Evolutionary conservation across 2,888 invertebrate species (phyloP), one percentile per base, ranked within the genome.

Genomic region (Ectropis crepuscularia): DNA sequence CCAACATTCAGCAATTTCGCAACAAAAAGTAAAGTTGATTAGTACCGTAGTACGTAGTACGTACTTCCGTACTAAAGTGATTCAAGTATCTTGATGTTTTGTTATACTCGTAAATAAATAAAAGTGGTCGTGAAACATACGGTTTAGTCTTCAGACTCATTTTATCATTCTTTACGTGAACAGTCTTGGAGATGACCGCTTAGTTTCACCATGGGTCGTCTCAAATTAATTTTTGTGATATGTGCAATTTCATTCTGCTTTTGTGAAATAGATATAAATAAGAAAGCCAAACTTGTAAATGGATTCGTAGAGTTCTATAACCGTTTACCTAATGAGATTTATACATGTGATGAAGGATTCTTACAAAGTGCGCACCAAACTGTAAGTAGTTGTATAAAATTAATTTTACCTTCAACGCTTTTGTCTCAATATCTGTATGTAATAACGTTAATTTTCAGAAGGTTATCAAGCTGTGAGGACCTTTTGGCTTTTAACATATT

Each of bases 281-380:
- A 74, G 67, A 83, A 82, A 67, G 79, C 78, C 37, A 86, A 82
- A 61, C 75, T 88, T 60, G 82, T 83, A 64, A 84, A 78, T 82
- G 86, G 79, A 68, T 89, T 94, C 69, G 74, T 94, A 67, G 76
- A 90, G 42, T 87, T 89, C 79, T 85, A 93, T 70, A 94, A 94
- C 79, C 86, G 86, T 71, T 82, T 90, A 68, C 90, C 92, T 50
- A 83, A 90, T 71, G 89, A 88, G 63, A 69, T 80, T 49, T 92
- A 89, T 76, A 80, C 79, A 45, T 93, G 92, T 73, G 88, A 91
- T 69, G 92, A 91, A 67, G 90, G 88, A 65, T 80, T 82, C 62
- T 74, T 94, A 49, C 68, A 89, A 74, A 87, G 80, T 82, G 86
- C 89, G 77, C 87, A 88, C 66, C 85, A 88, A 79, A 84, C 84